These are phyloP conservation scores for Bradynema listronoti DNA, from an alignment of 1,140 invertebrate species.

Conservation along the genomic window DNA sequence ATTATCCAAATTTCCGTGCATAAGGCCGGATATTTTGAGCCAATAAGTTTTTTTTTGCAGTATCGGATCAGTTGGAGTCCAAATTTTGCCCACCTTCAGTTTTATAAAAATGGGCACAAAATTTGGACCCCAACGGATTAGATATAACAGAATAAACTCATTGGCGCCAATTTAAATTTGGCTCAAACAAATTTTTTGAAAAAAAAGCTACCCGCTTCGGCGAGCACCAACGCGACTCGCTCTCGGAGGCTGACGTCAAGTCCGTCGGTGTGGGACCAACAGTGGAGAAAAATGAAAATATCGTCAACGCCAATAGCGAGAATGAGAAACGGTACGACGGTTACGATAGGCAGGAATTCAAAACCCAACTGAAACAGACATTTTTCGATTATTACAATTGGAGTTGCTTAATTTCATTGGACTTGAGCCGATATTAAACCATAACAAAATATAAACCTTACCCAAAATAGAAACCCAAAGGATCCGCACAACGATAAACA, in stretches of 20 bases:
- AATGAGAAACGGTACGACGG: slow-evolving; percentile 53
- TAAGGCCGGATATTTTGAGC: too few relatives aligned
- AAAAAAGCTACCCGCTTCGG: slow-evolving; percentile 90
- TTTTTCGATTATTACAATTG: too few relatives aligned
- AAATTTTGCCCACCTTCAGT: too few relatives aligned
- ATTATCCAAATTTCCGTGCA: too few relatives aligned
- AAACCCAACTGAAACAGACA: slow-evolving; percentile 44
- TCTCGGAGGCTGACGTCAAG: slow-evolving; percentile 22
- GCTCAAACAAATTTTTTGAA: slow-evolving; percentile 63
- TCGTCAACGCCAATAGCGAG: slow-evolving; percentile 55
- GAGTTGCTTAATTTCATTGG: too few relatives aligned
- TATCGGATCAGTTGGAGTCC: too few relatives aligned
- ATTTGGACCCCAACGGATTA: too few relatives aligned
- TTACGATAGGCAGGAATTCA: slow-evolving; percentile 52
- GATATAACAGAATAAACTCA: too few relatives aligned
- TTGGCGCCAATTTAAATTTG: too few relatives aligned
- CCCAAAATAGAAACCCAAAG: slow-evolving; percentile 54
- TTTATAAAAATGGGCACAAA: too few relatives aligned
- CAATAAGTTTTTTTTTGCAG: too few relatives aligned
- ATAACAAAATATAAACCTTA: slow-evolving; percentile 22
- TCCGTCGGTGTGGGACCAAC: slow-evolving; percentile 46
- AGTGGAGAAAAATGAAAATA: slow-evolving; percentile 52
- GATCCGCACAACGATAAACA: slow-evolving; percentile 48
- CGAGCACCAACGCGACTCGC: slow-evolving; percentile 76
- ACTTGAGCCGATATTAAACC: too few relatives aligned